Evolutionary conservation across 2,113 vertebrate genomes (phyloP).

Genomic region (Arvicanthis niloticus): DNA sequence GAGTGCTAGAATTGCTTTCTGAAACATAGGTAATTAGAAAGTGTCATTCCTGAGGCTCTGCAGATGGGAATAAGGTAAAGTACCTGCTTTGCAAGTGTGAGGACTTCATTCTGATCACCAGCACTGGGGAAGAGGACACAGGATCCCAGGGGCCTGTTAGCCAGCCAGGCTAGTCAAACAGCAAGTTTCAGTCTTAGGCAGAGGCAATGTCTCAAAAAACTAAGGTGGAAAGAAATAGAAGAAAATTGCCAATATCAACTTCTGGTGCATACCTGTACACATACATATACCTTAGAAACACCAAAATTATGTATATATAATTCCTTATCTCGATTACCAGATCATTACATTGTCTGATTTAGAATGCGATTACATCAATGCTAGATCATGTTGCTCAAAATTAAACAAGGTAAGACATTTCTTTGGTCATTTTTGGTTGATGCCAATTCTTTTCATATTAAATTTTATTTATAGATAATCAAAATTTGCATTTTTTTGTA

Average conservation of each 20-base stretch:
- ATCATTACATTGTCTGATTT: conserved; percentile 99
- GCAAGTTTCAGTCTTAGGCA: background rate
- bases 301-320: background rate
- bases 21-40: conserved; percentile 49
- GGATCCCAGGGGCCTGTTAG: background rate
- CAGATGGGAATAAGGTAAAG: background rate
- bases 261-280: background rate
- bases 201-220: background rate
- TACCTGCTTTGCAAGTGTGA: background rate
- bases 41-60: background rate
- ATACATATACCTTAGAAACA: background rate
- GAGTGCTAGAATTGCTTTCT: background rate
- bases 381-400: conserved; percentile 97
- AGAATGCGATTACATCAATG: conserved; percentile 99
- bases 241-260: background rate
- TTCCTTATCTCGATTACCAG: conserved; percentile 91
- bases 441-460: conserved; percentile 19
- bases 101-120: background rate
- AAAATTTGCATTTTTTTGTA: background rate
- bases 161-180: background rate
- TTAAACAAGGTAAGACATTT: conserved; percentile 95
- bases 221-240: background rate
- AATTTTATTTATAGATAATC: background rate
- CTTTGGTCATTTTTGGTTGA: conserved; percentile 55
- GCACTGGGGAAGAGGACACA: background rate